Conservation (phyloP, 2,888 invertebrate genomes). For the Drosophila kanekoi region DNA sequence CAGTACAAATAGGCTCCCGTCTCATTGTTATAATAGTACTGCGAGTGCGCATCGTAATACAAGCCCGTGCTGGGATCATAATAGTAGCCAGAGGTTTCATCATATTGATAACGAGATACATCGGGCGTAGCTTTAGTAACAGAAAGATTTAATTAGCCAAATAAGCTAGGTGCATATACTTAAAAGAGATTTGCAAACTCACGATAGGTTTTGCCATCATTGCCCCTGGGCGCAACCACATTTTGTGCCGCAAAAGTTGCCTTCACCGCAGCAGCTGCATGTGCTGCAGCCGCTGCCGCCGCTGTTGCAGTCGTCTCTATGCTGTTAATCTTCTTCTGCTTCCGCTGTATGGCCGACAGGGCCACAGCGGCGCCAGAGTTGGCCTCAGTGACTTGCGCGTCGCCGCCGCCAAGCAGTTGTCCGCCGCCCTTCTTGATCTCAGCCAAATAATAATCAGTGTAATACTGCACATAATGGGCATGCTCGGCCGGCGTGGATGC, state of each 20-base stretch:
- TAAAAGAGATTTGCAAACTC: constrained; percentile 47
- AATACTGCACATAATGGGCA: constrained; percentile 89
- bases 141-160: background rate
- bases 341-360: constrained; percentile 91
- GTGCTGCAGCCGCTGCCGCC: constrained; percentile 81
- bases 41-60: constrained; percentile 98
- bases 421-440: constrained; percentile 83
- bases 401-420: constrained; percentile 60
- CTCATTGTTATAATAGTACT: constrained; percentile 97
- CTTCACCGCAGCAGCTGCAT: constrained; percentile 79
- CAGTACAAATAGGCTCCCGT: constrained; percentile 97
- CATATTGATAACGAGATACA: constrained; percentile 95
- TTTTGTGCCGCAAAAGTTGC: constrained; percentile 82
- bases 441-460: constrained; percentile 89
- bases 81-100: constrained; percentile 97
- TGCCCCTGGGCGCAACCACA: constrained; percentile 79
- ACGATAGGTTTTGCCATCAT: constrained; percentile 84
- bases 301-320: constrained; percentile 83
- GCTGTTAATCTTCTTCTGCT: constrained; percentile 83
- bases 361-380: constrained; percentile 96
- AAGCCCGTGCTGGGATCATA: constrained; percentile 96
- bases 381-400: constrained; percentile 85
- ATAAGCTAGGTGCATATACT: background rate
- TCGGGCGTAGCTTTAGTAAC: constrained; percentile 89
- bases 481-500: constrained; percentile 90